These are phyloP conservation scores for Eilema griseolum DNA, from an alignment of 2,888 invertebrate genomes.

Conservation along the genomic window DNA sequence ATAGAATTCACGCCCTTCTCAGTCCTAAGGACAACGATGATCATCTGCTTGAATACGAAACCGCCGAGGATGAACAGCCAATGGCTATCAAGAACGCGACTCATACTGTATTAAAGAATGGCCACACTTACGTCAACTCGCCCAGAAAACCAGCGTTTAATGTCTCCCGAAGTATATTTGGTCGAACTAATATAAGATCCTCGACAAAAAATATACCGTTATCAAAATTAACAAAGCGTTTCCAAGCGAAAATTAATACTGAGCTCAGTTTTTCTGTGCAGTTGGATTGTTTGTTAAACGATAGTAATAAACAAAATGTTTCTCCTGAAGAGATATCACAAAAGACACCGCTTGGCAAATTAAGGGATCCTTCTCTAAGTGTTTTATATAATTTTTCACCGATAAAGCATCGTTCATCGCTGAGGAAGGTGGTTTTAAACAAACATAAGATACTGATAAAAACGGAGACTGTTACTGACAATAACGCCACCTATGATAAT, in stretches of 20 bases:
- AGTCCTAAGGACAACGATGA: slow-evolving; percentile 76
- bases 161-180: slow-evolving; percentile 73
- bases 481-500: slow-evolving; percentile 47
- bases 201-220: slow-evolving; percentile 69
- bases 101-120: slow-evolving; percentile 64
- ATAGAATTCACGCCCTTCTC: slow-evolving; percentile 67
- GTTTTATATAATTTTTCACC: slow-evolving; percentile 73
- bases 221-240: slow-evolving; percentile 67
- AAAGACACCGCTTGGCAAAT: slow-evolving; percentile 51
- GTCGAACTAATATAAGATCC: slow-evolving; percentile 68
- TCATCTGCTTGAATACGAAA: slow-evolving; percentile 62
- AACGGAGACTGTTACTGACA: slow-evolving; percentile 39
- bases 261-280: slow-evolving; percentile 77
- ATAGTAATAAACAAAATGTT: slow-evolving; percentile 39
- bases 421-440: slow-evolving; percentile 72
- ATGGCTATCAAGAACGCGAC: slow-evolving; percentile 61
- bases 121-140: slow-evolving; percentile 66
- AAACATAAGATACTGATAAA: slow-evolving; percentile 56
- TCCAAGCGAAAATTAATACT: slow-evolving; percentile 63
- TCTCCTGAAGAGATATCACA: slow-evolving; percentile 36
- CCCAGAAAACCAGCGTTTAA: slow-evolving; percentile 57
- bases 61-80: slow-evolving; percentile 55
- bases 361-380: slow-evolving; percentile 59
- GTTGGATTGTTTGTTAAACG: slow-evolving; percentile 71
- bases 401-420: slow-evolving; percentile 66